Evolutionary conservation across 35 echinoderm and acorn worm genomes (phyloP).

Genomic region (Patiria miniata): DNA sequence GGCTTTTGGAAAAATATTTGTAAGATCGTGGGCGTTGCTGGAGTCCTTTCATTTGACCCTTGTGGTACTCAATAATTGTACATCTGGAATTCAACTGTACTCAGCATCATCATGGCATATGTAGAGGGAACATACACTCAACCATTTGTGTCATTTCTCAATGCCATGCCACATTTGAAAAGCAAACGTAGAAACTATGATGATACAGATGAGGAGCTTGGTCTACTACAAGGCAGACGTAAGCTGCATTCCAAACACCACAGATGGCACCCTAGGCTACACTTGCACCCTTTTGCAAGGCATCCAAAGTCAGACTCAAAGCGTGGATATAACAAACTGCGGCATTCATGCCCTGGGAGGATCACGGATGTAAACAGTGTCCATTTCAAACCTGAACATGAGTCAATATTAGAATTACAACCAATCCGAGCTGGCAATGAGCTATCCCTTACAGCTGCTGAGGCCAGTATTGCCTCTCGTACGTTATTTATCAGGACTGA

Average conservation of each 20-base stretch:
- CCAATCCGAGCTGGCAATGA: not conserved
- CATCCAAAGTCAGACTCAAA: not conserved
- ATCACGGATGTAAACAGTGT: not conserved
- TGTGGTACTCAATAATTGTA: too few species aligned
- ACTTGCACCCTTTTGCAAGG: not conserved
- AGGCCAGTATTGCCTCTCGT: too few species aligned
- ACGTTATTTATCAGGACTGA: too few species aligned
- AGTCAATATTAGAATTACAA: not conserved
- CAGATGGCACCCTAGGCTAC: not conserved
- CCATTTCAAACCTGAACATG: not conserved
- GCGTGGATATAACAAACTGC: not conserved
- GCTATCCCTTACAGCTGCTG: too few species aligned
- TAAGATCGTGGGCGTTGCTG: too few species aligned
- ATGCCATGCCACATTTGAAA: not conserved
- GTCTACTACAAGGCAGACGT: not conserved
- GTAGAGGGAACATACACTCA: not conserved
- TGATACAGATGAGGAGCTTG: not conserved
- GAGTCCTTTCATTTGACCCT: too few species aligned
- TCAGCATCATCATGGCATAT: not conserved
- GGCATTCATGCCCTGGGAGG: slow-evolving; percentile 6
- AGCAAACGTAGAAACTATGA: not conserved
- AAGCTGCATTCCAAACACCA: not conserved
- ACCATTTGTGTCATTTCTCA: not conserved
- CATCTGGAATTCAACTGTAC: too few species aligned
- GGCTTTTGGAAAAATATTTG: too few species aligned